These are phyloP conservation scores for Dysidea cf. avara DNA, from an alignment of 37 sponge, comb jelly and placozoan genomes.

Conservation along the genomic window DNA sequence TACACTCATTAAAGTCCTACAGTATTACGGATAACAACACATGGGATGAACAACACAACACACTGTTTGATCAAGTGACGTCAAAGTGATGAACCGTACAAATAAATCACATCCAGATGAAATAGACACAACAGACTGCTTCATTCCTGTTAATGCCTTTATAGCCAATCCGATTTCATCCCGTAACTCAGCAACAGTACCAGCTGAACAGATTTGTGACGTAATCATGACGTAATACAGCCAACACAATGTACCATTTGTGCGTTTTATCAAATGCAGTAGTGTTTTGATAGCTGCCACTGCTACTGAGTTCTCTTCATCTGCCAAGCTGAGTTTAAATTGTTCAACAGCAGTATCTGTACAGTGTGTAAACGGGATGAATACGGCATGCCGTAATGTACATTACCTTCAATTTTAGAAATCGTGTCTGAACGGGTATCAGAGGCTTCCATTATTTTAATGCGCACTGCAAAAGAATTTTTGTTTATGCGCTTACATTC, in stretches of 20 bases:
- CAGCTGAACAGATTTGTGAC: slow-evolving; percentile 40
- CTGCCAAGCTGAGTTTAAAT: no score
- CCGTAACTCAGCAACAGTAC: slow-evolving; percentile 62
- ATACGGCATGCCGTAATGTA: background rate
- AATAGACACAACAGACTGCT: slow-evolving; percentile 79
- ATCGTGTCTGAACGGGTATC: no score
- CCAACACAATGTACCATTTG: slow-evolving; percentile 65
- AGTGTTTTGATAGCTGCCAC: slow-evolving; percentile 83
- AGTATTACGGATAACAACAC: no score
- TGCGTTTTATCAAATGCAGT: slow-evolving; percentile 65
- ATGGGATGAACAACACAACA: background rate
- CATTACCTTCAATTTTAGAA: background rate
- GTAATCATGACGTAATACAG: background rate
- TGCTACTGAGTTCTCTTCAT: slow-evolving; percentile 55
- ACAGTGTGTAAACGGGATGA: background rate
- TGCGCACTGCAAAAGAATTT: no score
- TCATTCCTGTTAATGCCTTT: slow-evolving; percentile 41
- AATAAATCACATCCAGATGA: slow-evolving; percentile 98
- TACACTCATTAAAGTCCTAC: slow-evolving; percentile 66
- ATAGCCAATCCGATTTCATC: slow-evolving; percentile 75
- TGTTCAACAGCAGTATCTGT: background rate
- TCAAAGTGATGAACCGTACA: slow-evolving; percentile 95
- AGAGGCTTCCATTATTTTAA: no score
- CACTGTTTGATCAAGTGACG: slow-evolving; percentile 72
- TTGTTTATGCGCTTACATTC: no score